Base-by-base conservation (phyloP, 2,113 vertebrate genomes). In the Pseudorhombus dupliciocellatus region DNA sequence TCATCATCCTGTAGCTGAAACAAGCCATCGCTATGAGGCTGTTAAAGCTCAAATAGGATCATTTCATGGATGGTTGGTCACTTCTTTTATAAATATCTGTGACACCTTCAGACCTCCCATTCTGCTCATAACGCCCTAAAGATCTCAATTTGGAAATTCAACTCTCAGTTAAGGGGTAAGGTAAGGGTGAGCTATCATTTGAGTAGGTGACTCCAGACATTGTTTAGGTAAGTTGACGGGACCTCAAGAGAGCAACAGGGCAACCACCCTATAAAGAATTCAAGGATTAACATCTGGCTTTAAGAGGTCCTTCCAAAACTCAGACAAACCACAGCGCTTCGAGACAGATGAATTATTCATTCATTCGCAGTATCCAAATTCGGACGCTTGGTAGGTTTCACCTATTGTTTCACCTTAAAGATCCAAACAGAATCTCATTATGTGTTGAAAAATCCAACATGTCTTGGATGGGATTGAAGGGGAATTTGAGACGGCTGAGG, bases 111-210 rank as follows among this genome's bases (percentile, higher is more conserved):
- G 16, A 21, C 26, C 6, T n/a, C 46, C 18, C 46, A 44, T 14
- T 34, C 28, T 7, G 20, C 37, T 55, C 16, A 0, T 4, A 20
- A 58, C 22, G 54, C 28, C 60, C 30, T 52, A n/a, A 67, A 66
- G 25, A 68, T 42, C n/a, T 42, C 54, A 55, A 28, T 61, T 61
- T 70, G 40, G 31, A 26, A 21, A 63, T 21, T 40, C 25, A 52
- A 16, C 6, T 21, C 28, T 20, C 42, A 37, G 42, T 62, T 25
- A 56, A 64, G 12, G 16, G 42, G 42, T 44, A 22, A 28, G 42
- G 42, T 44, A 22, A 28, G 21, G 7, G 14, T 20, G 14, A 28
- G 21, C 22, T 51, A 24, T 52, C 20, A 61, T 61, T 42, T 24
- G 24, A 37, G 28, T 18, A n/a, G 21, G 57, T 31, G 67, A 21